Evolutionary conservation across 2,113 vertebrate species (phyloP), one percentile per base, ranked within the genome.

Genomic region (Conger conger): DNA sequence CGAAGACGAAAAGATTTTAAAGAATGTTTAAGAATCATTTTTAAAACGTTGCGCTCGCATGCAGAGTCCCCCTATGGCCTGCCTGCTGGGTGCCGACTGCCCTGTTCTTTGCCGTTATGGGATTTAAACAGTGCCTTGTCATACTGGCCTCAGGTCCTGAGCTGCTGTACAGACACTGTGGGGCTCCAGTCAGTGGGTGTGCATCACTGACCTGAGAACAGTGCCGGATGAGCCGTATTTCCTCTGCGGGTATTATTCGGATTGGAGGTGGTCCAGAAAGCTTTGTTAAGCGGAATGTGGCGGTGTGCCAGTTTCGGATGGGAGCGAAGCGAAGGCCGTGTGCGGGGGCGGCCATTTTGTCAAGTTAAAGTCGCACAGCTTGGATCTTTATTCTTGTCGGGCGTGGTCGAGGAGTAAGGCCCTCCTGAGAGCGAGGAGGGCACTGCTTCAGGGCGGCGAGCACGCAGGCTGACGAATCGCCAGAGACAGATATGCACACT

Each of bases 1-100:
- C 86, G 83, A 84, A 87, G 88, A 94, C 92, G 91, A 91, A 93
- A 86, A 86, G 87, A 73, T 20, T 68, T n/a, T 91, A 90, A 92
- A 90, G 88, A 63, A 63, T 13, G 11, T 50, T 63, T 63, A 11
- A 63, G 3, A 63, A 4, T 23, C 17, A 57, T 27, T 63, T 63
- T 23, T 4, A 63, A 63, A 63, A 63, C 23, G 18, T 27, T 63
- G 57, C 23, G 20, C 57, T 63, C 57, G 3, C 57, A 63, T 7
- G 40, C 40, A 27, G 40, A 33, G 16, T 1, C 30, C 80, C 80
- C 16, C 80, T 36, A 13, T 82, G 33, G 80, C 80, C 35, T 82
- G 33, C 33, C 73, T 82, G 33, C 20, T 20, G 40, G 35, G 20
- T 7, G 45, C 17, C 45, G 27, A 1, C 82, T 38, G 83, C 42